These are phyloP conservation scores for Podargus strigoides DNA, from an alignment of 2,797 vertebrate genomes.

Conservation along the genomic window DNA sequence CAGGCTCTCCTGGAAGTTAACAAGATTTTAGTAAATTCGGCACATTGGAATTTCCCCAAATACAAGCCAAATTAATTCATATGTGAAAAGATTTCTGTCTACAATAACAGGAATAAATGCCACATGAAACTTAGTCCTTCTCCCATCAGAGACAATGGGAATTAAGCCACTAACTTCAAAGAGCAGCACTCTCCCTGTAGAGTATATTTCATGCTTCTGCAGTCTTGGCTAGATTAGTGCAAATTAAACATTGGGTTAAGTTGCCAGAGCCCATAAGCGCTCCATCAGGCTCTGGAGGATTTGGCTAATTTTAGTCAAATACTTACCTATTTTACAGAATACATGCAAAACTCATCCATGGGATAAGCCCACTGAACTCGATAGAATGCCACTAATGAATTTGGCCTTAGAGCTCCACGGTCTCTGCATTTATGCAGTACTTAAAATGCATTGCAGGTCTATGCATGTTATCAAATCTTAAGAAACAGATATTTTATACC, in stretches of 20 bases:
- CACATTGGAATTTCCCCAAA: not conserved
- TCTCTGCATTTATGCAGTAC: not conserved
- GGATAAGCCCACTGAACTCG: slow-evolving; percentile 1
- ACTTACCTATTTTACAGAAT: slow-evolving; percentile 49
- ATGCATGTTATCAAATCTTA: not conserved
- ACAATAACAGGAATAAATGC: slow-evolving; percentile 25
- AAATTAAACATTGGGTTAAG: slow-evolving; percentile 65
- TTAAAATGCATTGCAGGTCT: not conserved
- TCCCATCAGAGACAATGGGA: slow-evolving; percentile 58
- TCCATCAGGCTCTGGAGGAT: slow-evolving; percentile 64
- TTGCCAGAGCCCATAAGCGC: slow-evolving; percentile 53
- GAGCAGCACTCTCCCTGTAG: slow-evolving; percentile 25
- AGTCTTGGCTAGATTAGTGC: slow-evolving; percentile 62
- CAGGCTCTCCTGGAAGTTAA: not conserved
- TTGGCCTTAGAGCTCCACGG: not conserved
- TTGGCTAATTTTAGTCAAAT: slow-evolving; percentile 66
- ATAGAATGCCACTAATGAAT: not conserved
- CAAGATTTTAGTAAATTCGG: not conserved
- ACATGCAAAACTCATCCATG: slow-evolving; percentile 9
- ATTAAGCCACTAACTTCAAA: slow-evolving; percentile 62
- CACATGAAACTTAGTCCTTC: slow-evolving; percentile 12
- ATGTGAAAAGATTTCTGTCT: slow-evolving; percentile 11
- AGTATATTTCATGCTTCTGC: slow-evolving; percentile 59
- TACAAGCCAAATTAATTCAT: slow-evolving; percentile 11
- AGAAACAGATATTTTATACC: not conserved